phyloP scores from a whole-genome alignment of 2,113 vertebrate genomes.

The Ursus arctos region DNA sequence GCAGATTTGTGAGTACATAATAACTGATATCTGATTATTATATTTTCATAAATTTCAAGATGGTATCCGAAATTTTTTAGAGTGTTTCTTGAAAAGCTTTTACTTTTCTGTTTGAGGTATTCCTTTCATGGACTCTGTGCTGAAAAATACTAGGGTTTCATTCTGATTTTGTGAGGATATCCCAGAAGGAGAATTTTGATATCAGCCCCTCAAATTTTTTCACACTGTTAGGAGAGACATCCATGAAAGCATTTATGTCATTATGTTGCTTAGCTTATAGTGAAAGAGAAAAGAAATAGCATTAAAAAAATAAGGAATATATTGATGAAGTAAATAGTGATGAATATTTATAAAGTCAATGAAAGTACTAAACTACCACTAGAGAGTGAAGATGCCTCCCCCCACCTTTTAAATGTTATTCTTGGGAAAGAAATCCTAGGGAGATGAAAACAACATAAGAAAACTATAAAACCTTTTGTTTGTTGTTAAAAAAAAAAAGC shows the following conservation, averaged over 20 bases:
- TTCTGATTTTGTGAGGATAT: constrained; percentile 7
- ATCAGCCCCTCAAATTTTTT: not conserved
- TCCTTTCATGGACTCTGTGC: not conserved
- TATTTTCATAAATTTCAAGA: not conserved
- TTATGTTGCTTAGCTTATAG: not conserved
- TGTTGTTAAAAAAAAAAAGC: not conserved
- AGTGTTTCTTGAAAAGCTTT: not conserved
- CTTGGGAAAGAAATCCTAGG: not conserved
- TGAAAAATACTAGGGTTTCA: not conserved
- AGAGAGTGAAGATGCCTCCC: not conserved
- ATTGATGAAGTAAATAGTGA: not conserved
- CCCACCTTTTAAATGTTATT: not conserved
- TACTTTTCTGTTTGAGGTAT: not conserved
- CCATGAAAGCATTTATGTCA: not conserved
- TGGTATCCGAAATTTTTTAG: not conserved
- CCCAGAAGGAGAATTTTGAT: constrained; percentile 4
- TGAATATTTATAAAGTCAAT: not conserved
- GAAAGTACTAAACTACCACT: not conserved
- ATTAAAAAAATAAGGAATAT: not conserved
- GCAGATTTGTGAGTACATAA: not conserved
- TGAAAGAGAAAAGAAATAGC: not conserved
- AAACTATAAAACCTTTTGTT: constrained; percentile 22
- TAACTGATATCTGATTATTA: not conserved
- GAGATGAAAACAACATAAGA: not conserved
- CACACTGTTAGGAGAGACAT: not conserved